phyloP scores from a whole-genome alignment of 2,888 invertebrate genomes.

The Drosophila maculinotata region DNA sequence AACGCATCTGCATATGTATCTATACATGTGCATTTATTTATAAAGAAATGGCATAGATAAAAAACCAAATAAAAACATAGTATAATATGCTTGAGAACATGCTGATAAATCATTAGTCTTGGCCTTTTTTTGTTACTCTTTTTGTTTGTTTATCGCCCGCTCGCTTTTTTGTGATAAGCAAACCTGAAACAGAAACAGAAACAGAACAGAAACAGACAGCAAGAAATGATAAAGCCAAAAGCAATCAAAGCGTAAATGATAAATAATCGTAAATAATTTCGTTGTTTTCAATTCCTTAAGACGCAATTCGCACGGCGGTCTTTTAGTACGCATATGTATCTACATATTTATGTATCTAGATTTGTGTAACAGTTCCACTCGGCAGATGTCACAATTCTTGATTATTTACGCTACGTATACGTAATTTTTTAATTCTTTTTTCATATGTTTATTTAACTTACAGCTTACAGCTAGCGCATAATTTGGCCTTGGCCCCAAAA shows the following conservation, averaged over 20 bases:
- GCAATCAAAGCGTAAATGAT: constrained; percentile 74
- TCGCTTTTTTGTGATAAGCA: constrained; percentile 45
- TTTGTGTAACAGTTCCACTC: not conserved
- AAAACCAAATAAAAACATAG: no score
- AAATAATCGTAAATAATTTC: constrained; percentile 73
- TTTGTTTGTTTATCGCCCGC: constrained; percentile 30
- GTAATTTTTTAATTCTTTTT: constrained; percentile 25
- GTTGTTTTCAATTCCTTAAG: constrained; percentile 41
- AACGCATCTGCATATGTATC: no score
- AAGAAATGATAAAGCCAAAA: constrained; percentile 39
- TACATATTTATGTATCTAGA: not conserved
- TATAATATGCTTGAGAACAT: no score
- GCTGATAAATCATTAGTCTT: no score
- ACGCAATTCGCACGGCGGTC: constrained; percentile 48
- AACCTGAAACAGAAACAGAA: constrained; percentile 19
- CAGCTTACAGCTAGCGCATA: no score
- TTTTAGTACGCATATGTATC: not conserved
- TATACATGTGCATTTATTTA: no score
- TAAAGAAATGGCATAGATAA: no score
- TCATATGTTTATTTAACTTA: not conserved
- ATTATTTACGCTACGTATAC: constrained; percentile 4
- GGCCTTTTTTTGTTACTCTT: constrained; percentile 10
- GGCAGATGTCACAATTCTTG: constrained; percentile 15
- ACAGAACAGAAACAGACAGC: not conserved
- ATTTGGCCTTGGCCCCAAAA: constrained; percentile 18